Evolutionary conservation across 2,797 vertebrate species (phyloP), one percentile per base, ranked within the genome.

Genomic region (Hipposideros larvatus): DNA sequence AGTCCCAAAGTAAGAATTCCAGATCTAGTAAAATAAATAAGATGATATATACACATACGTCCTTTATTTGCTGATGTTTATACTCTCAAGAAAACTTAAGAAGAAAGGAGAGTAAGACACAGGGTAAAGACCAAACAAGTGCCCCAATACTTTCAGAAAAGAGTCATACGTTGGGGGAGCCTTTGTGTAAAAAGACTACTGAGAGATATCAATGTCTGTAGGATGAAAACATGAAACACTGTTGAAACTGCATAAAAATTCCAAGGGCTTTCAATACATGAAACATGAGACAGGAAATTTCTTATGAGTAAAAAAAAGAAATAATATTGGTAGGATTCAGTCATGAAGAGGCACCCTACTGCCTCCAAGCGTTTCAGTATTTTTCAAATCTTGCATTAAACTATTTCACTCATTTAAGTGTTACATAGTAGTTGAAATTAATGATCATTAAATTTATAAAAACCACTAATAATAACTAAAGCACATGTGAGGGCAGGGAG

Each of bases 351-450:
- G 5, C 15, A 11, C 11, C 26, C 19, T 46, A 90, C 7, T 78
- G n/a, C 9, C 46, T 66, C 0, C 24, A 66, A 13, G 14, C 7
- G 66, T 92, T 93, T 13, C 63, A 66, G 31, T 2, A 66, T 22
- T 65, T 79, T 55, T 88, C n/a, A 79, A 70, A 90, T 79, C 43
- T 75, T 89, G 19, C 3, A 90, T 74, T 82, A 87, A 93, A 80
- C 51, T 89, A 82, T 34, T 86, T 83, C 22, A 84, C 3, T 66
- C 21, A 53, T 41, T 78, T 90, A 89, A 68, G 5, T 34, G 24
- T 88, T 84, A 51, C 37, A 77, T 11, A 90, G 41, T 61, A 91
- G 63, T 37, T 92, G 14, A 28, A 88, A 80, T 73, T 92, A 75
- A 14, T 37, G 8, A 77, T 15, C 37, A 87, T 16, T 86, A 82